These are phyloP conservation scores for Ophioninae sp. DNA, from an alignment of 2,888 invertebrate genomes.

Conservation along the genomic window DNA sequence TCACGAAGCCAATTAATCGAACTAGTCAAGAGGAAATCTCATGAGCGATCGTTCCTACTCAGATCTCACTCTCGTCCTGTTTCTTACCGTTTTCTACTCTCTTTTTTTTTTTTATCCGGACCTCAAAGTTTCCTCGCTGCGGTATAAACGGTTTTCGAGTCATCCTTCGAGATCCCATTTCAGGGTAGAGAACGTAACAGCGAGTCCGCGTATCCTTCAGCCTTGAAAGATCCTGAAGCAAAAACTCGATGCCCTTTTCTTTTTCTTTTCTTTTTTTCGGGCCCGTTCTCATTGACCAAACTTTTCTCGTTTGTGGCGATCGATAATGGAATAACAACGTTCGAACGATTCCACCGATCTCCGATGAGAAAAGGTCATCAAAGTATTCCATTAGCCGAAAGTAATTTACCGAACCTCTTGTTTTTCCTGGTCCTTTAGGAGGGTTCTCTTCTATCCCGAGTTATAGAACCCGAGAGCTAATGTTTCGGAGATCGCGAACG, in stretches of 20 bases:
- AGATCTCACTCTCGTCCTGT: not conserved
- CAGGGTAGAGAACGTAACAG: slow-evolving; percentile 21
- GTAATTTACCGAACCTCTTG: slow-evolving; percentile 27
- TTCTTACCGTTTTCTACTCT: not conserved
- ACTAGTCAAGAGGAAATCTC: slow-evolving; percentile 54
- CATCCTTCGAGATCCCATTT: slow-evolving; percentile 38
- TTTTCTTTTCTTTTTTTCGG: not conserved
- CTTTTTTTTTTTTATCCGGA: not conserved
- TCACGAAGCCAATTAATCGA: slow-evolving; percentile 55
- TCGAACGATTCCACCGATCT: not conserved
- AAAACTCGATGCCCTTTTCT: slow-evolving; percentile 48
- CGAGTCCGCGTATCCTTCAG: slow-evolving; percentile 25
- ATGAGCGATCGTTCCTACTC: slow-evolving; percentile 38
- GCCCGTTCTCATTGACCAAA: slow-evolving; percentile 12
- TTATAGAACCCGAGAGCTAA: not conserved
- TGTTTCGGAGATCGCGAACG: too few relatives aligned
- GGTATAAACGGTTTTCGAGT: slow-evolving; percentile 44
- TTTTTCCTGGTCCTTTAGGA: not conserved
- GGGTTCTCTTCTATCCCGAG: not conserved
- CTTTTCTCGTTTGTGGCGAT: slow-evolving; percentile 33
- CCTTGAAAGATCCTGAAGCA: slow-evolving; percentile 12
- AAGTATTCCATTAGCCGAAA: slow-evolving; percentile 35
- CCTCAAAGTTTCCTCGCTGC: slow-evolving; percentile 3
- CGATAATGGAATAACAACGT: slow-evolving; percentile 13
- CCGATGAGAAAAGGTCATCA: slow-evolving; percentile 22